Evolutionary conservation across 1,140 invertebrate species (phyloP).

Genomic region (Drosophila cardini): DNA sequence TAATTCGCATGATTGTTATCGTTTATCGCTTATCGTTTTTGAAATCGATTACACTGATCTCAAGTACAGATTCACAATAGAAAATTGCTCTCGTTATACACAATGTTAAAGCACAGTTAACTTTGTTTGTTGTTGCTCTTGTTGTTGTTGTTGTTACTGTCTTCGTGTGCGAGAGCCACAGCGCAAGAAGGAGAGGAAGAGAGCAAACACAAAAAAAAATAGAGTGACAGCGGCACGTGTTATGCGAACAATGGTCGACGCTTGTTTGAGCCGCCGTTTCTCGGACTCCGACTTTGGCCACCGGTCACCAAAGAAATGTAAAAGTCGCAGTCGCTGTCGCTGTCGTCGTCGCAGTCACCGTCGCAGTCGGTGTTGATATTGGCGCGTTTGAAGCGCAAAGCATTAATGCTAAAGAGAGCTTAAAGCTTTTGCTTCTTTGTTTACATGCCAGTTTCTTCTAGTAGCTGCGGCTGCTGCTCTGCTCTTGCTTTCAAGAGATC

Average conservation of each 20-base stretch:
- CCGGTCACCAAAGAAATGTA: conserved; percentile 75
- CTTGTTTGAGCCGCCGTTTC: conserved; percentile 63
- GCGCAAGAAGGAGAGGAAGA: neutral
- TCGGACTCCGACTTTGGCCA: conserved; percentile 53
- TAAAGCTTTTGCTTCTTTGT: conserved; percentile 37
- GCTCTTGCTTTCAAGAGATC: conserved; percentile 1
- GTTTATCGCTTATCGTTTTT: conserved; percentile 6
- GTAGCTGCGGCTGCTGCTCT: conserved; percentile 16
- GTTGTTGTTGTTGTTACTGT: conserved; percentile 4
- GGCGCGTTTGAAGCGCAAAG: conserved; percentile 10
- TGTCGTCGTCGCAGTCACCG: neutral
- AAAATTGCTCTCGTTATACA: conserved; percentile 1
- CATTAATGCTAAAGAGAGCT: conserved; percentile 34
- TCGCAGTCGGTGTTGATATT: neutral
- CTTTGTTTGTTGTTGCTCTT: conserved; percentile 2
- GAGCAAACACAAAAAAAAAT: neutral
- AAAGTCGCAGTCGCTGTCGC: conserved; percentile 45
- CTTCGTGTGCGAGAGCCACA: conserved; percentile 10
- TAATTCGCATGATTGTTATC: neutral
- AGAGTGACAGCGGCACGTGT: conserved; percentile 62
- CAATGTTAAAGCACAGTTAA: conserved; percentile 12
- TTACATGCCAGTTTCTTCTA: conserved; percentile 31
- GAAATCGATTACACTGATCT: neutral
- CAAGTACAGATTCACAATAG: neutral
- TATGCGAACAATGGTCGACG: conserved; percentile 76